phyloP scores from a whole-genome alignment of 2,888 invertebrate species.

The Cloeon dipterum region DNA sequence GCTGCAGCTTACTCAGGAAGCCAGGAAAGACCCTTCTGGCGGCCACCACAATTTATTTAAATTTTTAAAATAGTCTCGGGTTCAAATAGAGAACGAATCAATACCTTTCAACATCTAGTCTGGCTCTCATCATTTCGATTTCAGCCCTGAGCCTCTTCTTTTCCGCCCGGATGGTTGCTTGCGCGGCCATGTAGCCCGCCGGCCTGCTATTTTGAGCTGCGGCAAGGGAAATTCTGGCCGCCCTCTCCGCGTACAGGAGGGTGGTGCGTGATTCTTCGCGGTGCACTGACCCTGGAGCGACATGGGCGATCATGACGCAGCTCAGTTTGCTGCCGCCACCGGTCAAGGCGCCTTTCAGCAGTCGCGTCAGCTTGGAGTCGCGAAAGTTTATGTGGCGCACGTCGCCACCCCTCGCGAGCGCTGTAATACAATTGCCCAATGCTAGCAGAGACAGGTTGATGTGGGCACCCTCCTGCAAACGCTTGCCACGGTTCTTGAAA shows the following conservation, averaged over 20 bases:
- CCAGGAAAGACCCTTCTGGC: too few relatives aligned
- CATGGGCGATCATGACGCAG: slow-evolving; percentile 93
- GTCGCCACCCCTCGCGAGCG: slow-evolving; percentile 23
- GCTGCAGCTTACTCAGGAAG: too few relatives aligned
- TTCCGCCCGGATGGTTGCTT: background rate
- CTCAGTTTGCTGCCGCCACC: slow-evolving; percentile 38
- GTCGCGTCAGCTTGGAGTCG: slow-evolving; percentile 81
- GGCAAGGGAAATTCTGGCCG: slow-evolving; percentile 54
- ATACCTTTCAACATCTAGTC: slow-evolving; percentile 55
- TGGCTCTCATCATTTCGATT: slow-evolving; percentile 52
- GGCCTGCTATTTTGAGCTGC: background rate
- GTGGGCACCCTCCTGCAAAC: slow-evolving; percentile 80
- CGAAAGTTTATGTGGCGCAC: slow-evolving; percentile 78
- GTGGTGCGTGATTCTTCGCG: slow-evolving; percentile 88
- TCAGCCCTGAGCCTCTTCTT: slow-evolving; percentile 40
- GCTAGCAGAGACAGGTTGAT: slow-evolving; percentile 81
- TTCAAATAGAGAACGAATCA: too few relatives aligned
- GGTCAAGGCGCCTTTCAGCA: slow-evolving; percentile 65
- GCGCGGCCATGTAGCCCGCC: background rate
- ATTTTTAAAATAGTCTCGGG: too few relatives aligned
- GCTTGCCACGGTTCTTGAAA: slow-evolving; percentile 51
- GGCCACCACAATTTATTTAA: too few relatives aligned
- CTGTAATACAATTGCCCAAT: slow-evolving; percentile 90
- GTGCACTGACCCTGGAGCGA: slow-evolving; percentile 57
- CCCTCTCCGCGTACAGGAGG: slow-evolving; percentile 78